Conservation (phyloP, 2,113 vertebrate species). For the Daphoenositta chrysoptera region DNA sequence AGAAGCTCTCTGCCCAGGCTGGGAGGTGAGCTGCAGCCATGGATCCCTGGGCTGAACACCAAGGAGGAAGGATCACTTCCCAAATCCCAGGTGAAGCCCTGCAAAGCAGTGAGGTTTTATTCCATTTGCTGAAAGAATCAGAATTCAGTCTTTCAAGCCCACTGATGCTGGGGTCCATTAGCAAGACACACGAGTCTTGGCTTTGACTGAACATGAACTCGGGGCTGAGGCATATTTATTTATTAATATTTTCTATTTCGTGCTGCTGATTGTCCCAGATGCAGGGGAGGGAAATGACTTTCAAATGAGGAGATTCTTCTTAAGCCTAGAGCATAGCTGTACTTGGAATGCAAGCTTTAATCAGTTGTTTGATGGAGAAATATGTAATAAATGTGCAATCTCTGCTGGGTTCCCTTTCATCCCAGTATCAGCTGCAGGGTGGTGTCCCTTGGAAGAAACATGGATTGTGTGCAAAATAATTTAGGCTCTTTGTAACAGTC, state of each 20-base stretch:
- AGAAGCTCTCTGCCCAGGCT: neutral
- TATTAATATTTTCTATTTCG: conserved; percentile 15
- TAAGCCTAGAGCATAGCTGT: neutral
- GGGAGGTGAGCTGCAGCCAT: neutral
- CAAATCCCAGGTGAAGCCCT: neutral
- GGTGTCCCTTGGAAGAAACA: neutral
- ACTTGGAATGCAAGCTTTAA: conserved; percentile 6
- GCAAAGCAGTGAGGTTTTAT: neutral
- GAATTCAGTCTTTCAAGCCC: neutral
- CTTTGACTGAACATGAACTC: neutral
- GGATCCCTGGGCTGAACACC: neutral
- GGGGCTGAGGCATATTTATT: conserved; percentile 26
- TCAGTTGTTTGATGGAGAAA: conserved; percentile 5
- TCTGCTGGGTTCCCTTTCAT: neutral
- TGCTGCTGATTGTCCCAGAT: conserved; percentile 10
- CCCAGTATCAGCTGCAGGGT: neutral
- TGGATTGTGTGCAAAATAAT: neutral
- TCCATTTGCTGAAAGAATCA: neutral
- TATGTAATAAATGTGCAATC: neutral
- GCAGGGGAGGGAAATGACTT: conserved; percentile 25
- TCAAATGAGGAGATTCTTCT: conserved; percentile 46
- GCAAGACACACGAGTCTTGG: neutral
- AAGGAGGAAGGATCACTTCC: neutral
- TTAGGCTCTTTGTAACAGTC: neutral
- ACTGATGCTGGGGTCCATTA: neutral